These are phyloP conservation scores for Camarhynchus parvulus DNA, from an alignment of 2,113 vertebrate genomes.

Conservation along the genomic window DNA sequence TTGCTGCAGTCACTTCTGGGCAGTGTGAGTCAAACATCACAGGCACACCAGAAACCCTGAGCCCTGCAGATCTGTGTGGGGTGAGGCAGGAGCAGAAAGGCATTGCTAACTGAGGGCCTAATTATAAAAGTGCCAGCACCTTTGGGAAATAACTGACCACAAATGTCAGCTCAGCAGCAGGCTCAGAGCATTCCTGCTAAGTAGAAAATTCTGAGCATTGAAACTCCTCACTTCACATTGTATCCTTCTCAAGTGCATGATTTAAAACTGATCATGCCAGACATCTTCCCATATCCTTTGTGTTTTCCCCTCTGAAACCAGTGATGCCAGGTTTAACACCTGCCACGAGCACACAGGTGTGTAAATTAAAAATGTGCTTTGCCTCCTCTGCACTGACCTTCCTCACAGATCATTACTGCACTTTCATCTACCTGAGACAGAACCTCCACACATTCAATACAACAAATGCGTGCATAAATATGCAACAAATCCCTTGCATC, in stretches of 20 bases:
- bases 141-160: not conserved
- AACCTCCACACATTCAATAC: fast-evolving
- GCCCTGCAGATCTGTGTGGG: not conserved
- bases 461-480: not conserved
- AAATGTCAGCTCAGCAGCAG: constrained; percentile 12
- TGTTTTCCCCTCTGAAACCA: not conserved
- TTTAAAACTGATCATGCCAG: not conserved
- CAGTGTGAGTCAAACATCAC: fast-evolving
- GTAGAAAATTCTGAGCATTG: not conserved
- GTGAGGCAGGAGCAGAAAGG: not conserved
- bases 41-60: not conserved
- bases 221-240: not conserved
- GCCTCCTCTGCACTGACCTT: not conserved
- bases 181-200: not conserved
- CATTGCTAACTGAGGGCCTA: not conserved
- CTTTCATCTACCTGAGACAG: not conserved
- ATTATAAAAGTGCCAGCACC: constrained; percentile 14
- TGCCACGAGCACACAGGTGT: not conserved
- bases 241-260: not conserved
- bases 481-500: not conserved
- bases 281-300: not conserved
- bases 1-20: not conserved
- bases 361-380: constrained; percentile 16
- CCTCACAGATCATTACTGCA: not conserved
- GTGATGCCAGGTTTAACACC: not conserved